Percentiles rank a stretch among this genome's conserved stretches.
These are phyloP conservation scores for Vesta saturnalis DNA, from an alignment of 2,888 invertebrate genomes.

Conservation along the genomic window DNA sequence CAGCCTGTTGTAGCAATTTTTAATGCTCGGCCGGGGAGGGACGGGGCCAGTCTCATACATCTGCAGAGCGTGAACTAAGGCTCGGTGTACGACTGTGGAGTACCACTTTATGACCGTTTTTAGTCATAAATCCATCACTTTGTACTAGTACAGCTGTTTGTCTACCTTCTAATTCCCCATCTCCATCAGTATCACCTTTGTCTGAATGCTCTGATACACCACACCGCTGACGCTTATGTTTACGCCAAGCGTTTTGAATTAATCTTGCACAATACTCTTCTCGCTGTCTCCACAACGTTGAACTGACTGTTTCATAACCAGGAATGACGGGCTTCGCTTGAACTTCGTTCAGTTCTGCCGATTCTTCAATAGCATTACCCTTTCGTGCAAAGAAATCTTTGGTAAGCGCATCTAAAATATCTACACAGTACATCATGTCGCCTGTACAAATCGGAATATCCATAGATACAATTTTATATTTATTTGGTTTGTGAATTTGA, in stretches of 20 bases:
- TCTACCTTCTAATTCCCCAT: constrained; percentile 60
- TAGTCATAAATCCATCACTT: constrained; percentile 83
- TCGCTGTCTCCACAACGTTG: constrained; percentile 94
- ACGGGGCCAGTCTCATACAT: constrained; percentile 84
- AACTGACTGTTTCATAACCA: constrained; percentile 94
- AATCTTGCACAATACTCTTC: constrained; percentile 96
- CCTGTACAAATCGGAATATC: constrained; percentile 98
- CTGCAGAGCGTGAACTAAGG: constrained; percentile 82
- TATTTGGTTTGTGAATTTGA: constrained; percentile 97
- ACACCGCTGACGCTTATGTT: constrained; percentile 78
- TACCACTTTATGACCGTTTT: constrained; percentile 91
- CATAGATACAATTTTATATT: constrained; percentile 98
- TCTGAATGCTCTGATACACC: constrained; percentile 67
- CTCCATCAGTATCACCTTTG: constrained; percentile 54
- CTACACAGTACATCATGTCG: constrained; percentile 97
- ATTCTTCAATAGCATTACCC: constrained; percentile 93
- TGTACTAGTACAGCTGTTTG: constrained; percentile 89
- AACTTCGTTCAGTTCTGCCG: constrained; percentile 87
- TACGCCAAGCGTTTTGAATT: constrained; percentile 95
- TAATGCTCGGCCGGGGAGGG: constrained; percentile 69
- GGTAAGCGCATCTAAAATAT: constrained; percentile 97
- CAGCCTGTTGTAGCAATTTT: constrained; percentile 47
- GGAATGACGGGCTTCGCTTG: constrained; percentile 85
- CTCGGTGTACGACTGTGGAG: constrained; percentile 89
- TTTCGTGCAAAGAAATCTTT: constrained; percentile 98